Conservation (phyloP, 2,888 invertebrate species). For the Melanostoma scalare region DNA sequence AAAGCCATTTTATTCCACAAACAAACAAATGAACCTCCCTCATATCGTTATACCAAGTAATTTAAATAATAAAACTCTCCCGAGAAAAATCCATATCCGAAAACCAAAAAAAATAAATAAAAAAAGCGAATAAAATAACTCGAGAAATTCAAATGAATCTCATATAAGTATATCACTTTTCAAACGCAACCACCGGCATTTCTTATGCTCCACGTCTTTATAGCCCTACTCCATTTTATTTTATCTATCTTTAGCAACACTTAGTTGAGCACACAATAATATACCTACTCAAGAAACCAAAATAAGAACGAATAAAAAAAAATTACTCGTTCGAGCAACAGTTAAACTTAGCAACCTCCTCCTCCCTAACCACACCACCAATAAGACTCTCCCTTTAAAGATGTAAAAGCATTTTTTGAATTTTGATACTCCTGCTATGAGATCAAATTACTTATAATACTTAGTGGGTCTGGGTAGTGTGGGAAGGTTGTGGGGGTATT, state of each 20-base stretch:
- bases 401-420: slow-evolving; percentile 44
- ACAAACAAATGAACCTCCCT: slow-evolving; percentile 26
- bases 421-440: slow-evolving; percentile 45
- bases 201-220: slow-evolving; percentile 11
- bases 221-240: slow-evolving; percentile 13
- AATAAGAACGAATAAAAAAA: background rate
- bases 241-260: slow-evolving; percentile 43
- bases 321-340: slow-evolving; percentile 58
- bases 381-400: background rate
- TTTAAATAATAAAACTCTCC: slow-evolving; percentile 55
- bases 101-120: background rate
- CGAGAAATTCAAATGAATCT: slow-evolving; percentile 57
- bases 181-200: slow-evolving; percentile 50
- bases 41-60: slow-evolving; percentile 48
- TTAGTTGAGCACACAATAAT: slow-evolving; percentile 43
- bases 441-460: slow-evolving; percentile 63
- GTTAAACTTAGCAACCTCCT: slow-evolving; percentile 61
- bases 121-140: slow-evolving; percentile 9
- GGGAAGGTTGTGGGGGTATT: background rate
- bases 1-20: slow-evolving; percentile 18
- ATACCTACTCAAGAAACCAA: slow-evolving; percentile 41
- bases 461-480: slow-evolving; percentile 7
- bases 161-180: slow-evolving; percentile 8
- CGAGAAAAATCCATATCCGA: slow-evolving; percentile 43
- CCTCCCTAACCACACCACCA: background rate